A percentile compares a stretch with the other conserved stretches of the same genome.
These are phyloP conservation scores for Gastrophysa polygoni DNA, from an alignment of 2,888 invertebrate species.

Conservation along the genomic window DNA sequence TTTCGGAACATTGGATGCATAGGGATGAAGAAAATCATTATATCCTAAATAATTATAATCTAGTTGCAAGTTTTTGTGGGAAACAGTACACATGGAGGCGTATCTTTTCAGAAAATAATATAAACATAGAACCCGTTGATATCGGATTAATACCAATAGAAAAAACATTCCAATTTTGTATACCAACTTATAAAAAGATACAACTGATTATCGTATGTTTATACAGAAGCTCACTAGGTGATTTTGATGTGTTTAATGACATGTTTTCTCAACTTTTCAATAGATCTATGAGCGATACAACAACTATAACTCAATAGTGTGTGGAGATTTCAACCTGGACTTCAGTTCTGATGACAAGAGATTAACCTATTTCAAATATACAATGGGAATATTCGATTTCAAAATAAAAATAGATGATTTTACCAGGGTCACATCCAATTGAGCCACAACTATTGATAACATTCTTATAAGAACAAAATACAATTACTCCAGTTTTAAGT, in stretches of 20 bases:
- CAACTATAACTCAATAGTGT: background rate
- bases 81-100: background rate
- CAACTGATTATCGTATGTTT: background rate
- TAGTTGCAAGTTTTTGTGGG: background rate
- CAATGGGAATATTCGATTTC: background rate
- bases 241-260: background rate
- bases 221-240: background rate
- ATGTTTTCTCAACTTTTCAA: background rate
- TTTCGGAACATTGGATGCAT: conserved; percentile 1
- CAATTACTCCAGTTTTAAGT: background rate
- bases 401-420: background rate
- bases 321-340: background rate
- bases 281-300: background rate
- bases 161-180: background rate
- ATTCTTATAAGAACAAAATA: background rate
- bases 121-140: background rate
- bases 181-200: background rate
- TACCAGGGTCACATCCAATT: background rate
- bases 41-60: background rate
- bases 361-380: background rate
- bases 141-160: background rate
- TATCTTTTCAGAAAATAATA: background rate
- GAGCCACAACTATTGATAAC: background rate
- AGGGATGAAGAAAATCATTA: background rate
- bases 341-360: background rate